Evolutionary conservation across 2,888 invertebrate genomes (phyloP).

Genomic region (Thysanoteuthis rhombus): DNA sequence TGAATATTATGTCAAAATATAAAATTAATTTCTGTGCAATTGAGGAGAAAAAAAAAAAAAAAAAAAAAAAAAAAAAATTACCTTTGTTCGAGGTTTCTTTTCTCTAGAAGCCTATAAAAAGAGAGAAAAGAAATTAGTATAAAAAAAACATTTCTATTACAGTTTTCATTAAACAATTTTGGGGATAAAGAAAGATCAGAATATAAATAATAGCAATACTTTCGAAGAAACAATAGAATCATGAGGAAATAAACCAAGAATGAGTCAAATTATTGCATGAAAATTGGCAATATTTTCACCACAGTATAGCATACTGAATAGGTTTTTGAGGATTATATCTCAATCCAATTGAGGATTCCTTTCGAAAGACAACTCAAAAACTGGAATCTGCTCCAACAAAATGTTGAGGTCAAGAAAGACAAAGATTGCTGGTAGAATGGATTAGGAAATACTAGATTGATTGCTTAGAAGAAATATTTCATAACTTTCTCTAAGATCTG

Average conservation of each 20-base stretch:
- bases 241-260: background rate
- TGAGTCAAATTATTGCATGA: background rate
- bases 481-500: no score
- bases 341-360: no score
- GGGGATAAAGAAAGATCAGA: background rate
- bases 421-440: no score
- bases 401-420: no score
- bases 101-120: background rate
- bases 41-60: background rate
- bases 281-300: background rate
- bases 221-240: background rate
- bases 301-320: background rate
- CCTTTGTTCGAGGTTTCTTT: slow-evolving; percentile 30
- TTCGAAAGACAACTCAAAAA: no score
- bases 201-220: no score
- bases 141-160: no score
- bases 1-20: background rate
- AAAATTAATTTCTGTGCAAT: no score
- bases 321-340: background rate
- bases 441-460: no score
- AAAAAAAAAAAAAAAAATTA: background rate
- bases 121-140: background rate
- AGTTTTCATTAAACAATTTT: no score
- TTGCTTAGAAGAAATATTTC: no score
- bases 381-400: no score